Percentiles rank a stretch among this genome's conserved stretches.
Evolutionary conservation across 1,140 invertebrate species (phyloP).

Genomic region (Aricia agestis): DNA sequence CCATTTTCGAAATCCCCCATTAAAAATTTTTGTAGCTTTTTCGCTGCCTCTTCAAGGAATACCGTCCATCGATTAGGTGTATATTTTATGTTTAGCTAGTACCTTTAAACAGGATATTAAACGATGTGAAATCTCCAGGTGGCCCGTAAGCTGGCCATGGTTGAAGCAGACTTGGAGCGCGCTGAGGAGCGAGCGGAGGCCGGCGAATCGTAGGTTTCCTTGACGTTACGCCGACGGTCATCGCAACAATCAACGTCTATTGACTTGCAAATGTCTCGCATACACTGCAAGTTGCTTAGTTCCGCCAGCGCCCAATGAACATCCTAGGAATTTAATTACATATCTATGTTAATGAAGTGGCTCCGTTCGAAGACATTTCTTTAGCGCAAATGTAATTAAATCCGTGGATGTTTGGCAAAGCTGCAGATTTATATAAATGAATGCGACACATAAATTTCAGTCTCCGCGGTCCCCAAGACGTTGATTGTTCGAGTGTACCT

Average conservation of each 20-base stretch:
- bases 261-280: neutral
- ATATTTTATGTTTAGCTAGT: slow-evolving; percentile 26
- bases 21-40: neutral
- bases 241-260: slow-evolving; percentile 23
- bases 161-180: slow-evolving; percentile 99
- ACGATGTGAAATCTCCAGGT: slow-evolving; percentile 84
- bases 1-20: neutral
- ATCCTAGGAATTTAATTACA: neutral
- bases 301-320: neutral
- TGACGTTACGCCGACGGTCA: slow-evolving; percentile 35
- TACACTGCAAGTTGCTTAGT: neutral
- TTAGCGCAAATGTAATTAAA: neutral
- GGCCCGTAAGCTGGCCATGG: slow-evolving; percentile 99
- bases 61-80: neutral
- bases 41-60: neutral
- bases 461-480: slow-evolving; percentile 31
- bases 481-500: slow-evolving; percentile 40
- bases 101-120: slow-evolving; percentile 24
- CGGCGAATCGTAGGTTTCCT: slow-evolving; percentile 97
- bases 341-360: neutral
- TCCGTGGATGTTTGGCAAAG: neutral
- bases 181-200: slow-evolving; percentile 99
- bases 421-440: neutral
- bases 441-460: neutral
- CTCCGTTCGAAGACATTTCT: neutral